Base-by-base conservation (phyloP, 2,888 invertebrate genomes). In the Dione vanillae region DNA sequence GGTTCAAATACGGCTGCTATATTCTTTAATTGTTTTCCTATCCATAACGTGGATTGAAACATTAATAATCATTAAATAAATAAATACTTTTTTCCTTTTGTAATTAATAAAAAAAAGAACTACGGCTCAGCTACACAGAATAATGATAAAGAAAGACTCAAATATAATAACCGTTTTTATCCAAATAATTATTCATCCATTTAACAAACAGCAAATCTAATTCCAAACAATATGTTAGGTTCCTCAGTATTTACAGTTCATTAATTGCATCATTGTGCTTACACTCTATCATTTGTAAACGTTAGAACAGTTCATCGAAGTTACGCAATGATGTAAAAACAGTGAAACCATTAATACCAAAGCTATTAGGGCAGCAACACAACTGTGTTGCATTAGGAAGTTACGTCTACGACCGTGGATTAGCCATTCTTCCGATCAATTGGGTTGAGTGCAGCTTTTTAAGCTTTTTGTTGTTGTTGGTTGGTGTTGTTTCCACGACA, bases 401-500 rank as follows among this genome's bases (percentile, higher is more conserved):
- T 54, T 62, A 66, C 61, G 66, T 71, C 64, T 70, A 69, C 52
- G 73, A 67, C 37, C 59, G 70, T 68, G 71, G 73, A 72, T 71
- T 74, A 74, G 71, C 74, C 64, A 67, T 70, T 74, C 71, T 74
- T 75, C 67, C 74, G 69, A 72, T 61, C 65, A 62, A 65, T 70
- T 72, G 70, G 65, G 49, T 49, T 56, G 70, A 70, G 70, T 69
- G 70, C 70, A 65, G 40, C 47, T 20, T 66, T 68, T 71, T 68
- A 56, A 72, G 61, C 61, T 65, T 54, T 58, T 20, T 69, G 65
- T 27, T 27, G 27, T 27, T 27, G 27, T 5, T 27, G 27, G 27
- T 27, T 27, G 27, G 27, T 47, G 65, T 51, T 59, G 67, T 52
- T 68, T 65, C 54, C 45, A 62, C 52, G 35, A 40, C 45, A 62